A percentile compares a stretch with the other conserved stretches of the same genome.
Conservation (phyloP, 2,888 invertebrate species). For the Augiades crinisus region DNA sequence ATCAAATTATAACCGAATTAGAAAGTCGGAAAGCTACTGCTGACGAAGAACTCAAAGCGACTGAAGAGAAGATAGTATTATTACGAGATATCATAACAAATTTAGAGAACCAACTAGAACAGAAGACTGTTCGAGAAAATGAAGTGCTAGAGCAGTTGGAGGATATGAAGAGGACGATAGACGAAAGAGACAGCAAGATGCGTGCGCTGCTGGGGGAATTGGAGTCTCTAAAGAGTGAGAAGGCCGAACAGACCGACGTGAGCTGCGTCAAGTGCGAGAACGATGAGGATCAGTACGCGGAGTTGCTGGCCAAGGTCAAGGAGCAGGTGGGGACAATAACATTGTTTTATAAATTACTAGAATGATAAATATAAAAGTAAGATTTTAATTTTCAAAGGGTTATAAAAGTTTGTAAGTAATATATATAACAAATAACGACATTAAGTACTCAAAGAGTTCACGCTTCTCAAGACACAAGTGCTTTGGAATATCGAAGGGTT, state of each 20-base stretch:
- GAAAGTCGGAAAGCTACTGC: constrained; percentile 83
- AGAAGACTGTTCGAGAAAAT: constrained; percentile 82
- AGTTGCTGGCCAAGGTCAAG: constrained; percentile 55
- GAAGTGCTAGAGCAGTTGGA: constrained; percentile 82
- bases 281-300: constrained; percentile 50
- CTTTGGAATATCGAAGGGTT: no score
- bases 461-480: no score
- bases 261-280: constrained; percentile 51
- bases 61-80: constrained; percentile 87
- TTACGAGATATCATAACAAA: constrained; percentile 90
- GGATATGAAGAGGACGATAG: constrained; percentile 77
- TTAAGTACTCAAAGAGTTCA: no score
- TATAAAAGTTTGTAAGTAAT: no score
- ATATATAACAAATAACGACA: no score
- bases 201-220: constrained; percentile 77
- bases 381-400: no score
- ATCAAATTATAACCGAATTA: constrained; percentile 81
- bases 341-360: no score
- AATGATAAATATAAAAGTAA: no score
- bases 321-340: constrained; percentile 69
- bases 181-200: constrained; percentile 80
- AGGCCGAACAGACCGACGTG: constrained; percentile 62
- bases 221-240: constrained; percentile 72
- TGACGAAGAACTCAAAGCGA: constrained; percentile 88
- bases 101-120: constrained; percentile 88